A percentile compares a stretch with the other conserved stretches of the same genome.
Conservation (phyloP, 1,140 invertebrate species). For the Drosophila insularis region DNA sequence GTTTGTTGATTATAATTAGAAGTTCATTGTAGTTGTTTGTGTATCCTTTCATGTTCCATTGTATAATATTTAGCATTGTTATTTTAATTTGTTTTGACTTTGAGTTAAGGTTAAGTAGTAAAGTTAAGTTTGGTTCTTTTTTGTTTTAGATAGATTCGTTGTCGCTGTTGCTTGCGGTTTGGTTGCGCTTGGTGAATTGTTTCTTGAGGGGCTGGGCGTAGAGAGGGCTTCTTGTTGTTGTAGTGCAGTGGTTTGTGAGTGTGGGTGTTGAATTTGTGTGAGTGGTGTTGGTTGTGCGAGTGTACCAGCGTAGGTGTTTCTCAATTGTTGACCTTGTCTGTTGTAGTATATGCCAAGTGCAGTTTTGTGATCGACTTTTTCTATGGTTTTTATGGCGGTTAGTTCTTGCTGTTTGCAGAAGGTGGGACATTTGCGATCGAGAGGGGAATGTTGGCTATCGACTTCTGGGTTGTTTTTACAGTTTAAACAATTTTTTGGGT, state of each 20-base stretch:
- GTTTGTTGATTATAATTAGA: neutral
- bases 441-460: too few species aligned
- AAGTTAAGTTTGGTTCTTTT: neutral
- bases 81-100: slow-evolving; percentile 5
- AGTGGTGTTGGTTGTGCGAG: slow-evolving; percentile 7
- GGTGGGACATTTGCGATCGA: too few species aligned
- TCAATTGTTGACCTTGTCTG: slow-evolving; percentile 7
- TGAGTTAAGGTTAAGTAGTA: neutral
- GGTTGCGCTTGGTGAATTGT: neutral
- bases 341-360: slow-evolving; percentile 11
- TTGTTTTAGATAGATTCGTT: neutral
- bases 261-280: neutral
- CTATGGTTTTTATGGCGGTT: slow-evolving; percentile 19
- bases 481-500: too few species aligned
- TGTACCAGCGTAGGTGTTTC: slow-evolving; percentile 13
- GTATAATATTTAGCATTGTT: neutral
- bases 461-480: too few species aligned
- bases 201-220: neutral
- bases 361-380: slow-evolving; percentile 23
- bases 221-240: neutral
- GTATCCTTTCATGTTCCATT: too few species aligned
- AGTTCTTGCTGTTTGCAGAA: too few species aligned
- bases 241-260: too few species aligned
- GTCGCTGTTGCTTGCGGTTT: neutral
- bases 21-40: too few species aligned